These are phyloP conservation scores for Diorhabda sublineata DNA, from an alignment of 1,140 invertebrate genomes.

Conservation along the genomic window DNA sequence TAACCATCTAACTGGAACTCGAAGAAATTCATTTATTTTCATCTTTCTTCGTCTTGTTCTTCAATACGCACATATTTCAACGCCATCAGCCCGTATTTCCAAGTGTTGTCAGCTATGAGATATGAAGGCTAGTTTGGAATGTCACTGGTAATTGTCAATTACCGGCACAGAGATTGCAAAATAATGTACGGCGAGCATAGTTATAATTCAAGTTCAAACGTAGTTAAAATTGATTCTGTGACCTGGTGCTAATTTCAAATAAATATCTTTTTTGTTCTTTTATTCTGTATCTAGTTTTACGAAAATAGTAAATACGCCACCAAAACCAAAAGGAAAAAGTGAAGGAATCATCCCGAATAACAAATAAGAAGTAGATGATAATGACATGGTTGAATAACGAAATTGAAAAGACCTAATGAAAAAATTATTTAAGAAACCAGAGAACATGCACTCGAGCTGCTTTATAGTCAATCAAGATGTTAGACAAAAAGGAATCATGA, in stretches of 20 bases:
- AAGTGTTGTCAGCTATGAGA: slow-evolving; percentile 14
- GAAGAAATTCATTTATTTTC: not conserved
- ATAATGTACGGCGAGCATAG: not conserved
- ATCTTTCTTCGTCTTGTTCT: not conserved
- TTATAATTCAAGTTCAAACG: not conserved
- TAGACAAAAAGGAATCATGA: too few relatives aligned
- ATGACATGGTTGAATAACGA: too few relatives aligned
- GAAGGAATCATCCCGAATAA: too few relatives aligned
- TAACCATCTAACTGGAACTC: not conserved
- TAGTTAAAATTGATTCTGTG: not conserved
- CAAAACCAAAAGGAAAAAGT: too few relatives aligned
- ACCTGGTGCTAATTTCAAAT: not conserved
- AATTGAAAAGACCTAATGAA: too few relatives aligned
- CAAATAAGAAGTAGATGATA: too few relatives aligned
- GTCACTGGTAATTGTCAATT: slow-evolving; percentile 13
- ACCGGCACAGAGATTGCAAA: not conserved
- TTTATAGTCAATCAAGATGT: too few relatives aligned
- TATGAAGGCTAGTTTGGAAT: slow-evolving; percentile 11
- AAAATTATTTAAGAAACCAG: too few relatives aligned
- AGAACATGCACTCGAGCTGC: too few relatives aligned
- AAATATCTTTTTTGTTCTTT: not conserved
- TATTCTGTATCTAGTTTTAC: too few relatives aligned
- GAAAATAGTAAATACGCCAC: too few relatives aligned
- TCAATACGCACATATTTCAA: slow-evolving; percentile 12
- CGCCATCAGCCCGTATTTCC: slow-evolving; percentile 7